Evolutionary conservation across 2,113 vertebrate genomes (phyloP).

Genomic region (Cynopterus brachyotis): DNA sequence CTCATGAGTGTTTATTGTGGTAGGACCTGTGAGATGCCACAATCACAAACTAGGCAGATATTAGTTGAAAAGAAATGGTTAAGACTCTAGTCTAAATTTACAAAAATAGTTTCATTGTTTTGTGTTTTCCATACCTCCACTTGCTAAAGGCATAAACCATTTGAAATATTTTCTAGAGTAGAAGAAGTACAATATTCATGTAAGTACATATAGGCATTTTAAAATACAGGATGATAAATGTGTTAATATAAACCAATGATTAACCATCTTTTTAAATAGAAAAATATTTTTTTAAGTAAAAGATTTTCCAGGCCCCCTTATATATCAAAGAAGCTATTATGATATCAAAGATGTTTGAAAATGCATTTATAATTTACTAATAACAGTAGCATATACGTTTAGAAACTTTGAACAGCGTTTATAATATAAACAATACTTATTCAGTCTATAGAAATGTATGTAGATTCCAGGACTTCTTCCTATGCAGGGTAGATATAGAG

Average conservation of each 20-base stretch:
- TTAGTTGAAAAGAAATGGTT: neutral
- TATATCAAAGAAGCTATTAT: neutral
- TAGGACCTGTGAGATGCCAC: neutral
- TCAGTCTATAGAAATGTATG: neutral
- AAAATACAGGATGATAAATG: neutral
- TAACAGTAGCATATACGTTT: neutral
- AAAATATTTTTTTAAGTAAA: neutral
- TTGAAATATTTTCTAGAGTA: neutral
- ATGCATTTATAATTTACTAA: neutral
- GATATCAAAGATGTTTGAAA: neutral
- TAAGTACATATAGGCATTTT: neutral
- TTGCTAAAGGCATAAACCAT: neutral
- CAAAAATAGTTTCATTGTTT: neutral
- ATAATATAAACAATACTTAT: neutral
- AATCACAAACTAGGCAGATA: neutral
- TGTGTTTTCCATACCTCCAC: neutral
- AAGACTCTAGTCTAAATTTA: neutral
- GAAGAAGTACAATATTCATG: neutral
- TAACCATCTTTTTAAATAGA: neutral
- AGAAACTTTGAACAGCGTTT: neutral
- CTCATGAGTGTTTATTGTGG: neutral
- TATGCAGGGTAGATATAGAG: neutral
- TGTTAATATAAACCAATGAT: neutral
- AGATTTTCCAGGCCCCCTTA: neutral
- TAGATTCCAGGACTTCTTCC: neutral